Conservation (phyloP, 2,797 vertebrate genomes). For the Darevskia nairensis region DNA sequence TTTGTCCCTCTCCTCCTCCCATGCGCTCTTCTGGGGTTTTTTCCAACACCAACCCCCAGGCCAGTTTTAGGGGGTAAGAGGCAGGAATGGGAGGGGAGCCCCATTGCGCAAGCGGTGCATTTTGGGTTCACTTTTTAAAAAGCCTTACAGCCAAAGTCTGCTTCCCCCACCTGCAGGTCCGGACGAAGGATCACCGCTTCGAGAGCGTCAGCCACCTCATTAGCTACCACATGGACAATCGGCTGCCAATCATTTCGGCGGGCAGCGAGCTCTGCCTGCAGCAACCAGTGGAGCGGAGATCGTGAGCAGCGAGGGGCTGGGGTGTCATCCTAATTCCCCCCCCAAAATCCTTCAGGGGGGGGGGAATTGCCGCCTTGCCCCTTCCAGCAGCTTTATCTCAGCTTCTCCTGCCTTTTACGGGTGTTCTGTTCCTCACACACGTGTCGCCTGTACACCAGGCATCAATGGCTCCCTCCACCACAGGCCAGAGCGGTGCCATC, state of each 20-base stretch:
- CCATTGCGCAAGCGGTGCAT: background rate
- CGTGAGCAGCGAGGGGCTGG: conserved; percentile 69
- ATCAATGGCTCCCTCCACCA: background rate
- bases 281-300: conserved; percentile 93
- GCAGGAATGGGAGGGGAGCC: background rate
- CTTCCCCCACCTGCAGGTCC: conserved; percentile 79
- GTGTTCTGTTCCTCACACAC: too few relatives aligned
- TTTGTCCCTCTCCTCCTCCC: too few relatives aligned
- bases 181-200: conserved; percentile 97
- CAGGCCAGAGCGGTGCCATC: background rate
- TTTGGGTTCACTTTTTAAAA: too few relatives aligned
- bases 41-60: too few relatives aligned
- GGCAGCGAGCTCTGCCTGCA: conserved; percentile 97
- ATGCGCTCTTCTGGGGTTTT: too few relatives aligned
- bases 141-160: background rate
- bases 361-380: background rate
- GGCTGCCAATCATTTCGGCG: conserved; percentile 95
- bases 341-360: background rate
- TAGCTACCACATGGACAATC: conserved; percentile 99
- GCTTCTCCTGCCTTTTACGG: background rate
- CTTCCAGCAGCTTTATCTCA: background rate
- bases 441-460: background rate
- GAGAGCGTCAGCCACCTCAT: conserved; percentile 98
- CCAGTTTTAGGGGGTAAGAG: too few relatives aligned
- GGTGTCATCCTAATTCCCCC: too few relatives aligned